Conservation (phyloP, 2,888 invertebrate genomes). For the Gordius sp. region DNA sequence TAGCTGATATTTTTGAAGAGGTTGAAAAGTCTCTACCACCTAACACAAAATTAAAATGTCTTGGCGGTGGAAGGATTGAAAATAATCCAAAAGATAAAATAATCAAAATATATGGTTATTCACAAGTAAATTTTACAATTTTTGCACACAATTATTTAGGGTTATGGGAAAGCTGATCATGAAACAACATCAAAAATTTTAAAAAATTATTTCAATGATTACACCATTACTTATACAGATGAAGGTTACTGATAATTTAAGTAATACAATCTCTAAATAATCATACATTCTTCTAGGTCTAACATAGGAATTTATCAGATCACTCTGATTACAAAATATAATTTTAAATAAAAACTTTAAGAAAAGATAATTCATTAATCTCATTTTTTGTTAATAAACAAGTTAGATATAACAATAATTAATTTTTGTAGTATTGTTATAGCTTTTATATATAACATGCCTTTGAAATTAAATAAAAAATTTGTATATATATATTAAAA, state of each 20-base stretch:
- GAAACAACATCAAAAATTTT: not conserved
- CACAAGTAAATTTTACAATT: conserved; percentile 1
- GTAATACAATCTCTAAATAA: too few relatives aligned
- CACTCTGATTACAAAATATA: too few relatives aligned
- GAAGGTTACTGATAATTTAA: conserved; percentile 13
- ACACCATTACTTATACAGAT: not conserved
- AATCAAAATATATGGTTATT: conserved; percentile 6
- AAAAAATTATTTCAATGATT: conserved; percentile 10
- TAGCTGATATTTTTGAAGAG: conserved; percentile 10
- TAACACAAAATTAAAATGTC: not conserved
- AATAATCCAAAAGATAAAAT: not conserved
- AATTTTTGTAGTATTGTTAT: too few relatives aligned
- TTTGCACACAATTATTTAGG: not conserved
- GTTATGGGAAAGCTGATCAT: conserved; percentile 13
- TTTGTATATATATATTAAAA: too few relatives aligned
- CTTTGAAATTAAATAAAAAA: too few relatives aligned
- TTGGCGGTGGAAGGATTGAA: not conserved
- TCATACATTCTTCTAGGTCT: too few relatives aligned
- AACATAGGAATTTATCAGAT: too few relatives aligned
- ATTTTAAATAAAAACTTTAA: too few relatives aligned
- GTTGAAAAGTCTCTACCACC: not conserved
- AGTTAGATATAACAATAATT: too few relatives aligned
- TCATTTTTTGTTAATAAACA: too few relatives aligned
- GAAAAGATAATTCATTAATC: too few relatives aligned
- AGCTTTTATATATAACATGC: too few relatives aligned